phyloP scores from a whole-genome alignment of 2,888 invertebrate genomes.

The Torymus texanus region DNA sequence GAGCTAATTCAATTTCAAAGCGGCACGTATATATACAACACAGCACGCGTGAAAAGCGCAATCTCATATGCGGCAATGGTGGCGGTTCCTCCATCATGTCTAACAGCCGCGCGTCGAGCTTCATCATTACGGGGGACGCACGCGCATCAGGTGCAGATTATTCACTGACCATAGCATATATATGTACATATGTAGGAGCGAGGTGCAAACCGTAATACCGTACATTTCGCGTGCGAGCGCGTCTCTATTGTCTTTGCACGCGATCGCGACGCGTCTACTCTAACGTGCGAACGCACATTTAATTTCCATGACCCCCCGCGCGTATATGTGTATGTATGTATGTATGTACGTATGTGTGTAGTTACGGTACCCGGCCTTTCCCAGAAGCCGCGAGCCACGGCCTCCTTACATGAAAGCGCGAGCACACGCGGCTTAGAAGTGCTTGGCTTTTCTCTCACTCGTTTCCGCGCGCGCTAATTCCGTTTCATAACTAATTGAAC shows the following conservation, averaged over 20 bases:
- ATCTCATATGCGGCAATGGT: not conserved
- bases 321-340: no score
- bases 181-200: no score
- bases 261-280: constrained; percentile 45
- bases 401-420: constrained; percentile 26
- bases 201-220: constrained; percentile 42
- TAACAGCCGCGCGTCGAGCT: not conserved
- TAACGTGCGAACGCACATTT: constrained; percentile 62
- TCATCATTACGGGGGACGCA: not conserved
- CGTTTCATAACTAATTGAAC: constrained; percentile 45
- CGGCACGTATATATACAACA: no score
- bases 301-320: constrained; percentile 60
- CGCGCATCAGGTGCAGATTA: constrained; percentile 3
- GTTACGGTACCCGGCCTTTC: constrained; percentile 43
- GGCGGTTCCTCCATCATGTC: not conserved
- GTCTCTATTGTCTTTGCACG: constrained; percentile 59
- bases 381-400: constrained; percentile 23
- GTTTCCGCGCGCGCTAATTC: constrained; percentile 23
- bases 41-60: constrained; percentile 6
- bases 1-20: constrained; percentile 37
- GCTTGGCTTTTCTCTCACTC: no score
- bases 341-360: no score
- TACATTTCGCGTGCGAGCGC: constrained; percentile 57
- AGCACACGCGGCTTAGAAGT: not conserved
- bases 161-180: no score